Evolutionary conservation across 2,888 invertebrate genomes (phyloP).

Genomic region (Tillus elongatus): DNA sequence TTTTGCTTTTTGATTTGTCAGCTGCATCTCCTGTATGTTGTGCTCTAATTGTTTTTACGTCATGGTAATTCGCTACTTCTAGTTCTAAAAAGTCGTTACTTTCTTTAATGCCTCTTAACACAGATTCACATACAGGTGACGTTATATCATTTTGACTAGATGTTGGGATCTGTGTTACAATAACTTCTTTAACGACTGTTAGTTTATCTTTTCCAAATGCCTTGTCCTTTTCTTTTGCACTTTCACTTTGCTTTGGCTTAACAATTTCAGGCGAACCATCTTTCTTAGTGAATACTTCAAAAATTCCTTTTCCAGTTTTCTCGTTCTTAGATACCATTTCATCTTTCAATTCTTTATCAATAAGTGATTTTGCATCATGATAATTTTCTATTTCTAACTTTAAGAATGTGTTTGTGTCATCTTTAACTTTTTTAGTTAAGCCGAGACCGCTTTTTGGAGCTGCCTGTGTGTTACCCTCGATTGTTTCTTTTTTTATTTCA

Average conservation of each 20-base stretch:
- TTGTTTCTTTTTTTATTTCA: slow-evolving; percentile 1
- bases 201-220: no score
- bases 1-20: slow-evolving; percentile 6
- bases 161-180: not conserved
- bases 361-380: slow-evolving; percentile 19
- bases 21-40: not conserved
- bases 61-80: slow-evolving; percentile 16
- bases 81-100: slow-evolving; percentile 12
- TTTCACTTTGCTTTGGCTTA: no score
- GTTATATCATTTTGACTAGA: no score
- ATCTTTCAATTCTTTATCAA: slow-evolving; percentile 6
- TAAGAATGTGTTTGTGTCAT: slow-evolving; percentile 14
- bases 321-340: no score
- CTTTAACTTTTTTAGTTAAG: not conserved
- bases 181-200: slow-evolving; percentile 5
- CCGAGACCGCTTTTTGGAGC: not conserved
- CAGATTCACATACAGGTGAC: no score
- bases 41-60: slow-evolving; percentile 8
- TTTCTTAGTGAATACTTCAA: slow-evolving; percentile 1
- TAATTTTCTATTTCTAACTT: slow-evolving; percentile 18
- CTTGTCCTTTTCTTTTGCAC: no score
- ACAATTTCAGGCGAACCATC: not conserved
- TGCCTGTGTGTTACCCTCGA: not conserved
- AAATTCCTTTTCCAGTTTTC: not conserved
- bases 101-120: no score